Evolutionary conservation across 2,888 invertebrate genomes (phyloP).

Genomic region (Phyllotreta cruciferae): DNA sequence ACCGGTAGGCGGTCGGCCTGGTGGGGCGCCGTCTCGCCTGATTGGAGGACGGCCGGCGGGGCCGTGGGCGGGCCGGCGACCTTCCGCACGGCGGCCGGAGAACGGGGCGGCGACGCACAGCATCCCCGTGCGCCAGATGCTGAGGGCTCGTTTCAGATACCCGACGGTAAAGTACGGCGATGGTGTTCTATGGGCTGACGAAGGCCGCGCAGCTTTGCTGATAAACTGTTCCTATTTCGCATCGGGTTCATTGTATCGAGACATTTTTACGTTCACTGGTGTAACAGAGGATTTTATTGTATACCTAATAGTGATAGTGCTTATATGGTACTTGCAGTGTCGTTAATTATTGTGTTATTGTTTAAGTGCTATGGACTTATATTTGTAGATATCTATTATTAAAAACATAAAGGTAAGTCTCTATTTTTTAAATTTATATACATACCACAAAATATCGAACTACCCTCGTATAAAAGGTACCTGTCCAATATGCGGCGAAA

Average conservation of each 20-base stretch:
- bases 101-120: slow-evolving; percentile 49
- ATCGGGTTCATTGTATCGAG: slow-evolving; percentile 1
- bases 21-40: slow-evolving; percentile 31
- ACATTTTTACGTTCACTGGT: neutral
- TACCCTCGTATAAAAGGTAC: slow-evolving; percentile 9
- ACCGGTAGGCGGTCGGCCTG: too few species aligned
- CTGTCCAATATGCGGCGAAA: slow-evolving; percentile 14
- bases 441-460: neutral
- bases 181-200: slow-evolving; percentile 30
- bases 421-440: neutral
- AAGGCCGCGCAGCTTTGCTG: slow-evolving; percentile 29
- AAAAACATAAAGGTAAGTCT: slow-evolving; percentile 5
- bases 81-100: slow-evolving; percentile 37
- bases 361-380: neutral
- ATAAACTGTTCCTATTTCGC: slow-evolving; percentile 31
- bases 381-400: too few species aligned
- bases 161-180: slow-evolving; percentile 52
- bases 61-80: slow-evolving; percentile 45
- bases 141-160: slow-evolving; percentile 52
- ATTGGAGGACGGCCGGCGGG: slow-evolving; percentile 37
- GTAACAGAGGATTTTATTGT: neutral
- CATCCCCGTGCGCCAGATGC: slow-evolving; percentile 56
- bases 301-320: neutral
- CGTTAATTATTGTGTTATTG: slow-evolving; percentile 26
- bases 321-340: too few species aligned